phyloP scores from a whole-genome alignment of 2,888 invertebrate genomes.

The Norana najaformis region DNA sequence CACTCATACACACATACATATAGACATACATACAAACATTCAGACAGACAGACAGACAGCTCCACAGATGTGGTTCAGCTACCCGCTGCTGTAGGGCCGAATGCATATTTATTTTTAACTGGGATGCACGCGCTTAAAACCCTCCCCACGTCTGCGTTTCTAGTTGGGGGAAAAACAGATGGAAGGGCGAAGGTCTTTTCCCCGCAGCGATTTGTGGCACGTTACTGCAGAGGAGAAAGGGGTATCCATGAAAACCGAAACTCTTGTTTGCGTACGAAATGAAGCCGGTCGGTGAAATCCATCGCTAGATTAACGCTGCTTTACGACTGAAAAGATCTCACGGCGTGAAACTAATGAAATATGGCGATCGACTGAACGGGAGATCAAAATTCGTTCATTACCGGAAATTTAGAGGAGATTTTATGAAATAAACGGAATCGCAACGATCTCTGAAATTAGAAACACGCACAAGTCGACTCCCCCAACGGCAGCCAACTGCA shows the following conservation, averaged over 20 bases:
- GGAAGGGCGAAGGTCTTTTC: neutral
- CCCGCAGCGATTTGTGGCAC: neutral
- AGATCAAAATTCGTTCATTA: neutral
- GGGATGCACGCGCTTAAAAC: neutral
- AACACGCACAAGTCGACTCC: neutral
- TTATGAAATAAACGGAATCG: neutral
- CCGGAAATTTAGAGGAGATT: neutral
- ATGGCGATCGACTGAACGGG: neutral
- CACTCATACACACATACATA: too few relatives aligned
- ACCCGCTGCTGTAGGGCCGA: neutral
- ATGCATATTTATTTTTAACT: neutral
- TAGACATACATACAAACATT: neutral
- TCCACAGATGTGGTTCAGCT: neutral
- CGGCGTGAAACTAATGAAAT: neutral
- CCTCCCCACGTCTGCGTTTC: neutral
- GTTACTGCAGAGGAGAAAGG: conserved; percentile 13
- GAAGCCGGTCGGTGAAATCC: neutral
- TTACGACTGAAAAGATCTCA: neutral
- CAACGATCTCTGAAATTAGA: neutral
- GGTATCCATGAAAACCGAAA: neutral
- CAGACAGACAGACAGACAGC: neutral
- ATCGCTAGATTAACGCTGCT: neutral
- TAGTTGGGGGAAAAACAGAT: neutral
- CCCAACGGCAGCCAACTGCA: neutral
- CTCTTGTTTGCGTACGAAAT: neutral